phyloP scores from a whole-genome alignment of 2,113 vertebrate genomes.

The Gambusia holbrooki region DNA sequence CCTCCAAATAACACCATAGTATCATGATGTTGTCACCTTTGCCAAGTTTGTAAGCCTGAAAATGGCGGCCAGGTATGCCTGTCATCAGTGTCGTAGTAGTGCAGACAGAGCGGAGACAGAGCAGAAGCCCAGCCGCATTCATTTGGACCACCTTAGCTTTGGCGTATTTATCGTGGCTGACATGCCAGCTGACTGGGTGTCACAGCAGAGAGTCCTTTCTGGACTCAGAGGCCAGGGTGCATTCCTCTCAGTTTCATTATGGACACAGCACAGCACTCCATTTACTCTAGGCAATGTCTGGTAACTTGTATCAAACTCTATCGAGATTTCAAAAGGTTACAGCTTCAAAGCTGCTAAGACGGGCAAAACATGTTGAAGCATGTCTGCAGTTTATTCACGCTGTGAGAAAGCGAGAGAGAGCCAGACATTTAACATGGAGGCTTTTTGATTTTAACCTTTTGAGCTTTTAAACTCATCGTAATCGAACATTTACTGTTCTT shows the following conservation, averaged over 20 bases:
- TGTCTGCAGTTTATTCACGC: not conserved
- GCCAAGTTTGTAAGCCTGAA: slow-evolving; percentile 1
- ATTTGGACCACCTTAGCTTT: slow-evolving; percentile 51
- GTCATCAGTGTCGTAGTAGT: slow-evolving; percentile 5
- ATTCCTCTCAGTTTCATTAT: slow-evolving; percentile 57
- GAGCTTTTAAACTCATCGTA: too few species aligned
- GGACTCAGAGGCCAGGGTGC: slow-evolving; percentile 38
- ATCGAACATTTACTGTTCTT: too few species aligned
- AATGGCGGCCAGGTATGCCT: not conserved
- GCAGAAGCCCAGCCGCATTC: slow-evolving; percentile 37
- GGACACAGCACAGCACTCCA: slow-evolving; percentile 41
- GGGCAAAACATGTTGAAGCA: not conserved
- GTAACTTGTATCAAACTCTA: not conserved
- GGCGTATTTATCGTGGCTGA: slow-evolving; percentile 39
- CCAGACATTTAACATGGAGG: not conserved
- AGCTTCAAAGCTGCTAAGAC: not conserved
- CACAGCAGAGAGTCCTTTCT: slow-evolving; percentile 40
- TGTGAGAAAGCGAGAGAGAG: not conserved
- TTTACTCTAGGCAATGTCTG: slow-evolving; percentile 12
- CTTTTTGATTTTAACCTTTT: not conserved
- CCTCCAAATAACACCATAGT: slow-evolving; percentile 2
- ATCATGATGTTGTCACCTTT: not conserved
- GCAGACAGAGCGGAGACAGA: slow-evolving; percentile 66
- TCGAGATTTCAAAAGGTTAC: not conserved
- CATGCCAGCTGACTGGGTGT: slow-evolving; percentile 60